Conservation (phyloP, 2,888 invertebrate genomes). For the Lottia gigantea region DNA sequence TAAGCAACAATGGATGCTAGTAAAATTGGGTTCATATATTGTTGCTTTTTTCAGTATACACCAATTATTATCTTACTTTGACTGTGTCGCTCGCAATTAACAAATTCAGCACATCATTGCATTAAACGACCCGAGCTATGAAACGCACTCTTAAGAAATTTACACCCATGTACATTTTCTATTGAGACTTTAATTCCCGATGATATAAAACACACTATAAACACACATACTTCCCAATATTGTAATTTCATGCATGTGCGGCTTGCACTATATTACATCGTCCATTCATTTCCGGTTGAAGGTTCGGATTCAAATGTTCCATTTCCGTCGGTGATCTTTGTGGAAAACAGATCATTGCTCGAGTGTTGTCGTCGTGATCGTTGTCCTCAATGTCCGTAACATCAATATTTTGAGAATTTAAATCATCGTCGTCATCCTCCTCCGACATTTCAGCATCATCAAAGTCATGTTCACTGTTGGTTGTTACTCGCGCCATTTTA, state of each 20-base stretch:
- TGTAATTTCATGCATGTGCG: constrained; percentile 20
- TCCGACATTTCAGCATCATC: constrained; percentile 9
- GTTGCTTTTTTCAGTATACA: too few relatives aligned
- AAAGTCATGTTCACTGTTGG: neutral
- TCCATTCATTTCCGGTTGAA: constrained; percentile 13
- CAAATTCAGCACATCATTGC: too few relatives aligned
- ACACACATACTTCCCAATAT: too few relatives aligned
- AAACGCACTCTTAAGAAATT: too few relatives aligned
- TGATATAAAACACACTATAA: too few relatives aligned
- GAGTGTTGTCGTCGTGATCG: constrained; percentile 10
- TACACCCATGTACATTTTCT: too few relatives aligned
- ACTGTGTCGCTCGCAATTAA: too few relatives aligned
- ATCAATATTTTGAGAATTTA: constrained; percentile 21
- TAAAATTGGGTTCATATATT: too few relatives aligned
- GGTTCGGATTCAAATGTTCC: constrained; percentile 10
- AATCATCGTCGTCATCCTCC: constrained; percentile 14
- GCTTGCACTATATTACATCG: constrained; percentile 19
- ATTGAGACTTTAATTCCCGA: too few relatives aligned
- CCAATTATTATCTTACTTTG: too few relatives aligned
- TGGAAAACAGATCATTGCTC: constrained; percentile 15
- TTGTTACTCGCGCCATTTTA: neutral
- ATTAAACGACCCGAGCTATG: too few relatives aligned
- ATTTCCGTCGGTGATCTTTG: constrained; percentile 15
- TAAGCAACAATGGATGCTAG: too few relatives aligned
- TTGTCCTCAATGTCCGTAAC: constrained; percentile 18